These are phyloP conservation scores for Lepidocyrtinus sp. DNA, from an alignment of 2,888 invertebrate species.

Conservation along the genomic window DNA sequence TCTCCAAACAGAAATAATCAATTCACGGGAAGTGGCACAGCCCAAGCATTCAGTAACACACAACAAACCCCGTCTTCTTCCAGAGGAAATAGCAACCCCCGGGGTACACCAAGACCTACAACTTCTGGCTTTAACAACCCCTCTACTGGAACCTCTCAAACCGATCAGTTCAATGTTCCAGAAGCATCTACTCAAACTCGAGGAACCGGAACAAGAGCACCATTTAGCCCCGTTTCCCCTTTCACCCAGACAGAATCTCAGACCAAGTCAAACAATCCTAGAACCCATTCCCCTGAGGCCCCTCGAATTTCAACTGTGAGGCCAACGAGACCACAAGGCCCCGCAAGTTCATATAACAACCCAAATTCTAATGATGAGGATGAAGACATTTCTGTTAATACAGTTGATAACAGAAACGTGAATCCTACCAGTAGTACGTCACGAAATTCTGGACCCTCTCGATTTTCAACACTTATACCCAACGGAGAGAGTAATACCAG, in stretches of 20 bases:
- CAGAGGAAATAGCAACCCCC: too few species aligned
- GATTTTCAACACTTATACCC: too few species aligned
- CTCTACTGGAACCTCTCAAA: too few species aligned
- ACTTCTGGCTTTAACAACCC: too few species aligned
- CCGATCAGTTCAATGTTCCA: too few species aligned
- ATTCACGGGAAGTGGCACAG: background rate
- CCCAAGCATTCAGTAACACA: too few species aligned
- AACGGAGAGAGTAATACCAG: too few species aligned
- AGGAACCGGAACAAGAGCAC: background rate
- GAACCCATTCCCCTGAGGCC: background rate
- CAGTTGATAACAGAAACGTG: background rate
- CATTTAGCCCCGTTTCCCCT: too few species aligned
- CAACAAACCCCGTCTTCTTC: too few species aligned
- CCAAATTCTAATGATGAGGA: background rate
- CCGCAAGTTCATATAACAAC: background rate
- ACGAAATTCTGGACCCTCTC: too few species aligned
- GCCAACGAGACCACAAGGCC: background rate
- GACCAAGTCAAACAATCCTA: background rate
- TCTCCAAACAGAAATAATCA: background rate
- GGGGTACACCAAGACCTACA: too few species aligned
- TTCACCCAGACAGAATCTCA: background rate
- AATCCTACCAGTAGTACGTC: background rate
- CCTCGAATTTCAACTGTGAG: background rate
- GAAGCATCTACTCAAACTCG: background rate
- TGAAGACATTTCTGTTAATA: background rate